A percentile compares a stretch with the other conserved stretches of the same genome.
Evolutionary conservation across 2,113 vertebrate species (phyloP).

Genomic region (Sphaerodactylus townsendi): DNA sequence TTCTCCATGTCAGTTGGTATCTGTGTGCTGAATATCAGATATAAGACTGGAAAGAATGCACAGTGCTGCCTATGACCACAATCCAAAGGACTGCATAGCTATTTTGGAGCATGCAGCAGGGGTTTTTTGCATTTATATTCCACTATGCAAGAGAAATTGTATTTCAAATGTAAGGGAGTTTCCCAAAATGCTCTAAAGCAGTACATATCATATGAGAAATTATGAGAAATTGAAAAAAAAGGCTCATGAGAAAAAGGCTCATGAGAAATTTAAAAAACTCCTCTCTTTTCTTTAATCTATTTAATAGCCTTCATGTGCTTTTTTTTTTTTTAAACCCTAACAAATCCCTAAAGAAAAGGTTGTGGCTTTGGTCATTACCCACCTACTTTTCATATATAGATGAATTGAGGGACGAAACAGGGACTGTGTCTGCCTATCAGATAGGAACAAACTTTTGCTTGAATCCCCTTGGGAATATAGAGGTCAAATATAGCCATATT

Average conservation of each 20-base stretch:
- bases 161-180: constrained; percentile 1
- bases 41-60: neutral
- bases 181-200: neutral
- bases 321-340: no score
- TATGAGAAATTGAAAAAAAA: neutral
- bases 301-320: no score
- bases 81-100: neutral
- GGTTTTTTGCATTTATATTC: neutral
- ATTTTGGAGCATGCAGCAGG: neutral
- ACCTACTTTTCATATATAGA: no score
- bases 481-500: no score
- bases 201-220: neutral
- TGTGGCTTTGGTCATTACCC: no score
- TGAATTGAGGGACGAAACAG: no score
- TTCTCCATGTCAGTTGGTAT: neutral
- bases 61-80: neutral
- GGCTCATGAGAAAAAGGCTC: no score
- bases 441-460: no score
- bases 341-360: no score
- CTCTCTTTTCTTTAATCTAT: no score
- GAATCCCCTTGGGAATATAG: no score
- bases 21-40: neutral
- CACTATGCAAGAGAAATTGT: constrained; percentile 1
- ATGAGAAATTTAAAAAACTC: neutral
- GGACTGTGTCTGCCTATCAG: no score